A percentile compares a stretch with the other conserved stretches of the same genome.
Conservation (phyloP, 1,140 invertebrate species). For the Drosophila willistoni region DNA sequence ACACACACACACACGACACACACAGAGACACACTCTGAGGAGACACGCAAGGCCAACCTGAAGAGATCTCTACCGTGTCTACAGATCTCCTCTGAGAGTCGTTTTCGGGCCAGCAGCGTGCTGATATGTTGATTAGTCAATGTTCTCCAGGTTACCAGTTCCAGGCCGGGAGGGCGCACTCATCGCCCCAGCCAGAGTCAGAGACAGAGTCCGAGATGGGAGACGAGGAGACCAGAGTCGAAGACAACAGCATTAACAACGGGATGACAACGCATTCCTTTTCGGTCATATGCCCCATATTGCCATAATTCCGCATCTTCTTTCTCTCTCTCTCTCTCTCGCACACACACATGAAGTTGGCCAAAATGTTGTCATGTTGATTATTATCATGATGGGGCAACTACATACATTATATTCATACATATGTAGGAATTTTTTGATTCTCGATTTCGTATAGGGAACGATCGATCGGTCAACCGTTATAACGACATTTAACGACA, state of each 20-base stretch:
- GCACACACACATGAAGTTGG: no score
- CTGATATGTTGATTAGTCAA: constrained; percentile 74
- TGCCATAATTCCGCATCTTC: no score
- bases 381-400: background rate
- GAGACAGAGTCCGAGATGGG: background rate
- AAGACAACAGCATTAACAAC: constrained; percentile 54
- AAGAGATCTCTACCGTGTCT: background rate
- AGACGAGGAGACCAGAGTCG: constrained; percentile 25
- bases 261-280: constrained; percentile 44
- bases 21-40: background rate
- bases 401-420: background rate
- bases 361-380: background rate
- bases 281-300: constrained; percentile 1
- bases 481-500: no score
- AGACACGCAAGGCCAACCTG: constrained; percentile 49
- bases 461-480: background rate
- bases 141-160: constrained; percentile 34
- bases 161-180: constrained; percentile 8
- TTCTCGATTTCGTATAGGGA: no score
- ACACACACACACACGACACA: background rate
- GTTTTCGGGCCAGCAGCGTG: constrained; percentile 40
- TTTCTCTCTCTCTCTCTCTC: background rate
- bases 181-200: background rate
- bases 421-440: no score
- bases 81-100: background rate